These are phyloP conservation scores for Leucoma salicis DNA, from an alignment of 2,888 invertebrate genomes.

Conservation along the genomic window DNA sequence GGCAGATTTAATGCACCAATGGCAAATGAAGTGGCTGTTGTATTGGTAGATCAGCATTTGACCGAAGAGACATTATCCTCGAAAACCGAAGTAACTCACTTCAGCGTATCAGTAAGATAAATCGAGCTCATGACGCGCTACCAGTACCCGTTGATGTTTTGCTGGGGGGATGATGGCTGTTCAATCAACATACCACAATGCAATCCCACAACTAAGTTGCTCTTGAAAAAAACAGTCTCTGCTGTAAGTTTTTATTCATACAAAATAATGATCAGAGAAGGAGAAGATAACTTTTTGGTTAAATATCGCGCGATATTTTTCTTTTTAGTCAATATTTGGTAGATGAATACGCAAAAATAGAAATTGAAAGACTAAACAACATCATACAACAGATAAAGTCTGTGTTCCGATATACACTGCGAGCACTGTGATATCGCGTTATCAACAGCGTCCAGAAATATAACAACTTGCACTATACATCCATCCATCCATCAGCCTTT, in stretches of 20 bases:
- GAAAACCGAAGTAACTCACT: background rate
- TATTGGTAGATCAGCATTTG: background rate
- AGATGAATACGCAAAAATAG: constrained; percentile 7
- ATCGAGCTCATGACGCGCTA: constrained; percentile 1
- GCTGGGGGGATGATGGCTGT: constrained; percentile 2
- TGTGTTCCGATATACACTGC: too few relatives aligned
- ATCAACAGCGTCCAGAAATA: too few relatives aligned
- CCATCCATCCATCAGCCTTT: too few relatives aligned
- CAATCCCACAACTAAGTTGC: background rate
- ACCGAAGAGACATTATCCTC: constrained; percentile 1
- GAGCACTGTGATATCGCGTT: too few relatives aligned
- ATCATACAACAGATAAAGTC: too few relatives aligned
- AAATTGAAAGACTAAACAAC: constrained; percentile 5
- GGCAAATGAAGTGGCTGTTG: too few relatives aligned
- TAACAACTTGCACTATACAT: too few relatives aligned
- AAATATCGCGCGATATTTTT: background rate
- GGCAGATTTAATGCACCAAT: constrained; percentile 4
- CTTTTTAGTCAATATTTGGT: constrained; percentile 6
- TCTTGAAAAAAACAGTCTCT: background rate
- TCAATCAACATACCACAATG: background rate
- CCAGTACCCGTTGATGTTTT: constrained; percentile 4
- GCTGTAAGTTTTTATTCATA: background rate
- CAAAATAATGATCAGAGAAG: background rate
- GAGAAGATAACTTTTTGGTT: background rate
- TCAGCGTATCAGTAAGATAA: background rate